Conservation (phyloP, 2,888 invertebrate species). For the Phyto melanocephala region DNA sequence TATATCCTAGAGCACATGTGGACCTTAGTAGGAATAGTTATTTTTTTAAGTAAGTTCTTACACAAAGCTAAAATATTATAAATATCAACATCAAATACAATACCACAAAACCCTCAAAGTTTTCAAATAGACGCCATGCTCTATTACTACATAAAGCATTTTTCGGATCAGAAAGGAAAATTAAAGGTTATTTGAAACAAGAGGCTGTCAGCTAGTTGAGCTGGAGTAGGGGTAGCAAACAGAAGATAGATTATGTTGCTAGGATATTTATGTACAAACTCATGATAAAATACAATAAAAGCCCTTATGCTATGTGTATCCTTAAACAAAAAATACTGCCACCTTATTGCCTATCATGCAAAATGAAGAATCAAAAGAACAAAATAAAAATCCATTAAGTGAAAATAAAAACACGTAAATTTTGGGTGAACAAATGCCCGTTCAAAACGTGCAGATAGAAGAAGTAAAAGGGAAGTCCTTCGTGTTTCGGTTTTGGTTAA, state of each 20-base stretch:
- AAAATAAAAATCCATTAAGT: conserved; percentile 52
- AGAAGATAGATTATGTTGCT: conserved; percentile 73
- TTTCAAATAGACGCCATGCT: not conserved
- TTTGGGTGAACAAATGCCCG: not conserved
- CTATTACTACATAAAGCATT: too few species aligned
- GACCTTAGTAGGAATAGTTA: too few species aligned
- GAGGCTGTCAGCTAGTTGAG: not conserved
- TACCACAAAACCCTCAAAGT: not conserved
- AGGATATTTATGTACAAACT: conserved; percentile 75
- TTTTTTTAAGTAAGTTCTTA: too few species aligned
- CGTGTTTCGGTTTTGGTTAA: not conserved
- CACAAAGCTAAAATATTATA: too few species aligned
- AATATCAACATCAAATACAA: too few species aligned
- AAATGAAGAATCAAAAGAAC: conserved; percentile 3
- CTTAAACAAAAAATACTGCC: conserved; percentile 27
- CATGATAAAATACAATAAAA: conserved; percentile 64
- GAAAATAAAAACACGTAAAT: conserved; percentile 9
- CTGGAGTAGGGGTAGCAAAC: not conserved
- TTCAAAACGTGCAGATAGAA: not conserved
- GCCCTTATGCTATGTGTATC: conserved; percentile 8
- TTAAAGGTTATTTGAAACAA: not conserved
- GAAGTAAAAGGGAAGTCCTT: conserved; percentile 9
- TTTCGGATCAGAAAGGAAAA: not conserved
- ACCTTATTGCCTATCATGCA: conserved; percentile 6
- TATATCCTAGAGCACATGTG: too few species aligned